These are phyloP conservation scores for Clanis bilineata DNA, from an alignment of 2,888 invertebrate genomes.

Conservation along the genomic window DNA sequence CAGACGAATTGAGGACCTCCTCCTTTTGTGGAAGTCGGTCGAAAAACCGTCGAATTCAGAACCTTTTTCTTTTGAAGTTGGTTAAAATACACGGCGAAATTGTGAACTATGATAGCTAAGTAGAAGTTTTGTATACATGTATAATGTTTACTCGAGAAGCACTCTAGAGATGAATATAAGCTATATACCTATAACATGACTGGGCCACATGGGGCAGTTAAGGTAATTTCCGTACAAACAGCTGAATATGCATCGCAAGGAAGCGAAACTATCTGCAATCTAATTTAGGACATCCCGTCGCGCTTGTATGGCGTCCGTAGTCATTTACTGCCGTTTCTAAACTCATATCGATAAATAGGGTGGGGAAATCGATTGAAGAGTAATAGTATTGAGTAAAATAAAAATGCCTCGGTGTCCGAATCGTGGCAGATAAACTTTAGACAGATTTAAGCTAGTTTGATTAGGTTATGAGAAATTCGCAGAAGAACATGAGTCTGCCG, in stretches of 20 bases:
- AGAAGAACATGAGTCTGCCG: too few species aligned
- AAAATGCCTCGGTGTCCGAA: too few species aligned
- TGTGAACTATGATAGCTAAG: too few species aligned
- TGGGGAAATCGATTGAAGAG: not conserved
- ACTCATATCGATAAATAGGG: not conserved
- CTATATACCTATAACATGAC: not conserved
- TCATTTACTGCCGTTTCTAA: not conserved
- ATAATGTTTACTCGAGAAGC: not conserved
- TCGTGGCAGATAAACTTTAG: too few species aligned
- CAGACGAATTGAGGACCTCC: too few species aligned
- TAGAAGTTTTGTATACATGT: not conserved
- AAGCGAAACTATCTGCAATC: constrained; percentile 39
- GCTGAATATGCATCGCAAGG: constrained; percentile 32
- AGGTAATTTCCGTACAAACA: constrained; percentile 51
- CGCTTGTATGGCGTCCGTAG: constrained; percentile 19
- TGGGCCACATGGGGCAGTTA: constrained; percentile 18
- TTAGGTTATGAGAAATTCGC: too few species aligned
- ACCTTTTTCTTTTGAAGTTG: too few species aligned
- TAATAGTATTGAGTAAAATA: not conserved
- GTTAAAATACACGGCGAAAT: too few species aligned
- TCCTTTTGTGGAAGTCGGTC: too few species aligned
- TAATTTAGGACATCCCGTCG: constrained; percentile 41
- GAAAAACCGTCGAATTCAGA: too few species aligned
- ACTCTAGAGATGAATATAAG: not conserved
- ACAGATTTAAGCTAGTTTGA: too few species aligned